Evolutionary conservation across 2,113 vertebrate species (phyloP), one percentile per base, ranked within the genome.

Genomic region (Climacteris rufus): DNA sequence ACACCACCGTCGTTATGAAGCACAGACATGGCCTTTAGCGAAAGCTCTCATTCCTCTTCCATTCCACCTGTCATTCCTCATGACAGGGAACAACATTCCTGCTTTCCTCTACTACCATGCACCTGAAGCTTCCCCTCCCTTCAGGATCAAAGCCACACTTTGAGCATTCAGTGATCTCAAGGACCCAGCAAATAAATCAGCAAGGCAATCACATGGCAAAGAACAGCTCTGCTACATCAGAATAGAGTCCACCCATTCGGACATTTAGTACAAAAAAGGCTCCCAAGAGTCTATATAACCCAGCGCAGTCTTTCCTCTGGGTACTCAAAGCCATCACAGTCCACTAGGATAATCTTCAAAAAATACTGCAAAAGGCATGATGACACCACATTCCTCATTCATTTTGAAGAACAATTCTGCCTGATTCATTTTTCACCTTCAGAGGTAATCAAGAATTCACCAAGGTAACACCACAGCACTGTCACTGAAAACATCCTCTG

Each of bases 1-100:
- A 39, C 25, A 25, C 7, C 9, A 22, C 1, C 9, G 0, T 1
- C 15, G 3, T 40, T 17, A 17, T 3, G 7, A 7, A 27, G 18
- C 4, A 69, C 10, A 3, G 3, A 44, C 15, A 27, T 4, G 11
- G 4, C 21, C 14, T 35, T 64, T 25, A 17, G 30, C 12, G 40
- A 42, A 8, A 81, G 22, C 11, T 37, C 11, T 27, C 49, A 22
- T 44, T 65, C 24, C 19, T 39, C n/a, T 40, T 37, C 27, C 28
- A n/a, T 21, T 24, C n/a, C 10, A 1, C 16, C 2, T 60, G n/a
- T 31, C 16, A 31, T 13, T 10, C 13, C 7, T 31, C 13, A 15
- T 13, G 14, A 78, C 8, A n/a, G 4, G 13, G 5, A 42, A 18
- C 8, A n/a, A 11, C 28, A 13, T 42, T 42, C 15, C 42, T 42